Evolutionary conservation across 2,113 vertebrate species (phyloP).

Genomic region (Hiodon tergisus): DNA sequence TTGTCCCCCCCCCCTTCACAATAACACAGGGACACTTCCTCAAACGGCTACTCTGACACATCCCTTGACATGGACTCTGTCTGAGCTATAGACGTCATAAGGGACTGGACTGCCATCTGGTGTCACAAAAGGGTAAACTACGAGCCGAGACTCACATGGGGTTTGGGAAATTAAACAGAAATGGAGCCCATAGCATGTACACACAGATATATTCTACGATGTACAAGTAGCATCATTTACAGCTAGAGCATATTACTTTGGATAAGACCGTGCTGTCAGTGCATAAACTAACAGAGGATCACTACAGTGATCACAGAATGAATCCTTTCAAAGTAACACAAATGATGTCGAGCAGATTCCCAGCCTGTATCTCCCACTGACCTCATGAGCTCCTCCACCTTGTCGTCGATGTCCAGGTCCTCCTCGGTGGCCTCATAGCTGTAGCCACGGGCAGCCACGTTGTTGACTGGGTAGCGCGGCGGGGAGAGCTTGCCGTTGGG

Average conservation of each 20-base stretch:
- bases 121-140: not conserved
- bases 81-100: not conserved
- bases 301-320: not conserved
- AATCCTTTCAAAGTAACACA: slow-evolving; percentile 1
- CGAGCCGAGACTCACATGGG: not conserved
- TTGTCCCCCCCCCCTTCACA: too few relatives aligned
- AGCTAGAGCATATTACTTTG: too few relatives aligned
- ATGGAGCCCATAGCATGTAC: too few relatives aligned
- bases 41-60: not conserved
- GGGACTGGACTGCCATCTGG: slow-evolving; percentile 12
- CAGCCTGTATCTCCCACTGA: slow-evolving; percentile 44
- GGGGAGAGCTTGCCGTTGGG: slow-evolving; percentile 93
- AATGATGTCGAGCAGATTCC: not conserved
- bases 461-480: slow-evolving; percentile 76
- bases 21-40: not conserved
- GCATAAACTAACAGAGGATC: too few relatives aligned
- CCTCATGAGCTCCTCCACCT: slow-evolving; percentile 97
- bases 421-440: slow-evolving; percentile 87
- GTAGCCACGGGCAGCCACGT: slow-evolving; percentile 67
- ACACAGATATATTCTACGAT: too few relatives aligned
- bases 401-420: slow-evolving; percentile 90
- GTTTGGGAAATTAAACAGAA: not conserved
- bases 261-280: too few relatives aligned
- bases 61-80: not conserved
- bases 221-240: too few relatives aligned